Base-by-base conservation (phyloP, 2,888 invertebrate species). In the Catocala sponsa region DNA sequence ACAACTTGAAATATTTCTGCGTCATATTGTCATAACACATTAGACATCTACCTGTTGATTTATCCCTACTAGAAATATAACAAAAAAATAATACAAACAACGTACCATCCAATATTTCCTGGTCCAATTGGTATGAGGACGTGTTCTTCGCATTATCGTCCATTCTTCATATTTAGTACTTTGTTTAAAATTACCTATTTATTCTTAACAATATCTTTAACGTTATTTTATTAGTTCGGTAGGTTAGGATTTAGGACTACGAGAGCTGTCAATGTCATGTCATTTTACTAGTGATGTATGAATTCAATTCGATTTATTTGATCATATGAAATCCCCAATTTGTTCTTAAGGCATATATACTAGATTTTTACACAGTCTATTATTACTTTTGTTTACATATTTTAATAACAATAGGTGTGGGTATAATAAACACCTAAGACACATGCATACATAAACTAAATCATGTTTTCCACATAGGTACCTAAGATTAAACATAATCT, bases 121-220 rank as follows among this genome's bases (percentile, higher is more conserved):
- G 94, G 77, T 94, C 94, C 82, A 90, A 82, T 80, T 91, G 92
- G 78, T 92, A 94, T 65, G 93, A 92, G 75, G 91, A 84, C 73
- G 89, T 86, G 82, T 92, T 87, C 81, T 91, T 94, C 81, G 83
- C 88, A 84, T 90, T 90, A 90, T 94, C 94, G 90, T 93, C 94
- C 94, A 94, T 94, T 92, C 94, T 94, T 93, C 94, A 94, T 94
- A 90, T 89, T 94, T 91, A 85, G 76, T 82, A 85, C 81, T 76
- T 85, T 84, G 80, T 84, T 83, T 78, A 71, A 70, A 54, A 83
- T 77, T 82, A n/a, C n/a, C n/a, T n/a, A 78, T 82, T 83, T 87
- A 85, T 81, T 82, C 79, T 71, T 71, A 74, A 68, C 73, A 81
- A 76, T 84, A 79, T 81, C 74, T 84, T 74, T 83, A 79, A 77